Conservation (phyloP, 2,113 vertebrate genomes). For the Odobenus rosmarus region DNA sequence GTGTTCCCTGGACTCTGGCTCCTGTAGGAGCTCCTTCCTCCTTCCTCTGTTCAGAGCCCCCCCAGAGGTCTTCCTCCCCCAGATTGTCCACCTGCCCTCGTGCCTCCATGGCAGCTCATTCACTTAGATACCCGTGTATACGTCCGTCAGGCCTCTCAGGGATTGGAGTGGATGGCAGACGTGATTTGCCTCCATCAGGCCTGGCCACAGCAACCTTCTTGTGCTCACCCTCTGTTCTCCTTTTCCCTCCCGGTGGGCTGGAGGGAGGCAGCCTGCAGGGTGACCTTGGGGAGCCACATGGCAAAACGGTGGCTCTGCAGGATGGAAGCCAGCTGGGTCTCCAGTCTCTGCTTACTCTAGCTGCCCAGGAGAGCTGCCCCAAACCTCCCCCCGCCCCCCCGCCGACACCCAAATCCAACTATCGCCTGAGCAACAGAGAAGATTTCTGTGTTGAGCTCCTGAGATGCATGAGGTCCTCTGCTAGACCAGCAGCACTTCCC, state of each 20-base stretch:
- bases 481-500: background rate
- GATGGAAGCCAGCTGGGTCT: background rate
- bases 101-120: rapidly evolving
- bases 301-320: background rate
- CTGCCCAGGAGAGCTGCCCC: background rate
- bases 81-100: background rate
- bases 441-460: background rate
- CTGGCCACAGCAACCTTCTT: background rate
- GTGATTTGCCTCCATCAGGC: background rate
- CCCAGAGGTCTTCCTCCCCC: background rate
- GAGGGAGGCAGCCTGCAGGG: background rate
- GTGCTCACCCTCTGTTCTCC: background rate
- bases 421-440: background rate
- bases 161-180: background rate
- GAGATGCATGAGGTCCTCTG: background rate
- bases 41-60: no score
- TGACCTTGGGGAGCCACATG: rapidly evolving
- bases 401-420: no score
- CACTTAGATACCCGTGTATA: rapidly evolving
- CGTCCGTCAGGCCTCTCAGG: background rate
- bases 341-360: background rate
- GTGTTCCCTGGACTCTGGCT: background rate
- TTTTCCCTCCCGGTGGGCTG: background rate
- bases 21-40: background rate
- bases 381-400: no score